Conservation (phyloP, 2,888 invertebrate species). For the Meteorus cinctellus region DNA sequence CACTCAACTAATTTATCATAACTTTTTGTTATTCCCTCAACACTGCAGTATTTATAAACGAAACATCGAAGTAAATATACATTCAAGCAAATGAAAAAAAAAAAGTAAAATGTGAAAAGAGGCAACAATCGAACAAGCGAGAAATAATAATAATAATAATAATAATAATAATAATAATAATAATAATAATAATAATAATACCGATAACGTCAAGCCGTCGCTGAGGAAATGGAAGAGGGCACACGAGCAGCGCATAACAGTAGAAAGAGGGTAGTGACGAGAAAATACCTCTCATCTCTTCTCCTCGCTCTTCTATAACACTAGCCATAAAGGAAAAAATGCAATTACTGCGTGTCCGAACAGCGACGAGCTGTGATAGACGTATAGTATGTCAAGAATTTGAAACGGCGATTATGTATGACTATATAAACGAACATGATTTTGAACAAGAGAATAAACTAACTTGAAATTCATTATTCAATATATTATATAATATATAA, state of each 20-base stretch:
- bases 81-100: not conserved
- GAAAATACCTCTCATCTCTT: constrained; percentile 26
- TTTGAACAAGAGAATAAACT: not conserved
- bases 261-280: constrained; percentile 16
- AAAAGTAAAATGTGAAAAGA: not conserved
- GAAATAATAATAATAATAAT: constrained; percentile 6
- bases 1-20: constrained; percentile 9
- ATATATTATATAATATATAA: not conserved
- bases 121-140: not conserved
- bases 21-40: constrained; percentile 2
- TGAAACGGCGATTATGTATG: constrained; percentile 11
- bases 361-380: constrained; percentile 26
- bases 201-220: constrained; percentile 29
- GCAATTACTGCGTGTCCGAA: constrained; percentile 41
- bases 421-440: not conserved
- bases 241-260: constrained; percentile 1
- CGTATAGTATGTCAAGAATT: constrained; percentile 27
- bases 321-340: constrained; percentile 34
- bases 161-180: constrained; percentile 1
- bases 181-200: not conserved
- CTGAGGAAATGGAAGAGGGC: constrained; percentile 6
- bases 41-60: constrained; percentile 37
- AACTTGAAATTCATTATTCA: not conserved
- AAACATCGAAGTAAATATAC: constrained; percentile 9
- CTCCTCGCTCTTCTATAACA: not conserved